Evolutionary conservation across 2,888 invertebrate species (phyloP), one percentile per base, ranked within the genome.

Genomic region (Harpalus rubripes): DNA sequence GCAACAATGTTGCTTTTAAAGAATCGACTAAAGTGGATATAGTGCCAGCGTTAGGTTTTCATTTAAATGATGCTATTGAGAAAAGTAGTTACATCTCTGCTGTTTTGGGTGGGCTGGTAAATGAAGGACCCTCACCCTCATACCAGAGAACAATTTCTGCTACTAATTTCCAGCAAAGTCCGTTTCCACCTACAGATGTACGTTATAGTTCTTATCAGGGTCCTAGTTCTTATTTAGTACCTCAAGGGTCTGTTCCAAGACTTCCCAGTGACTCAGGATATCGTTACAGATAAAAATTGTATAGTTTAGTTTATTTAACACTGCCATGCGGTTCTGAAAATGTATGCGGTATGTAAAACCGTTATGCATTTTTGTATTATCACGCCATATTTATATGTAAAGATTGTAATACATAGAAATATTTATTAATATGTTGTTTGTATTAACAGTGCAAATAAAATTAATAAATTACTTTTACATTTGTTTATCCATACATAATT

Each of bases 41-140:
- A 4, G 88, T 91, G 15, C 91, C 91, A 6, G 89, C 91, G 1
- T 86, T 91, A 2, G 89, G 91, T 63, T 91, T 91, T 76, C 88
- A 90, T 3, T 87, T 91, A 1, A 89, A 90, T 26, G 89, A 90
- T 3, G 89, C 89, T 6, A 86, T 88, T 15, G 91, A 90, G 0
- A 88, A 89, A 15, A 87, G 90, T 39, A 89, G 89, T 83, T 91
- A 90, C 72, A 89, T 89, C 7, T 89, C 90, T 1, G 91, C 91
- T 3, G 86, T 91, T 8, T 86, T 90, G 0, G 88, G 87, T 4
- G 91, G 91, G 10, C 85, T 90, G 59, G 87, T 91, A 15, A 18
- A 63, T 22, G 68, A 86, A 12, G 61, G 61, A 56, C 84, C 58
- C 68, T 44, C 52, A 7, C 15, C 8, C 12, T 15, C 32, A 65